phyloP scores from a whole-genome alignment of 2,888 invertebrate genomes.

The Stenichneumon culpator region DNA sequence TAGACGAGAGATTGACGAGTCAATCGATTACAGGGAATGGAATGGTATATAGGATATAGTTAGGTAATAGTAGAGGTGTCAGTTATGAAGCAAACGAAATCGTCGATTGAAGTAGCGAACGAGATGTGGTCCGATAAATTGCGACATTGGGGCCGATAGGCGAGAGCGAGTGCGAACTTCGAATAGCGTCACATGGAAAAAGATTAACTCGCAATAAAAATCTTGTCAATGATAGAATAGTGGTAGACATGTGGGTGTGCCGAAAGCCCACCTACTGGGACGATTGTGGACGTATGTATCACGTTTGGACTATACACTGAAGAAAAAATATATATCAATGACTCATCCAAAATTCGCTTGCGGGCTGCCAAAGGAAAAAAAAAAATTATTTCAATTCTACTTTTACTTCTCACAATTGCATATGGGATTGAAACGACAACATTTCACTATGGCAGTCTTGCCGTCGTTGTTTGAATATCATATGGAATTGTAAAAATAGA shows the following conservation, averaged over 20 bases:
- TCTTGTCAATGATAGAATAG: neutral
- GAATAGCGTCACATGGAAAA: slow-evolving; percentile 26
- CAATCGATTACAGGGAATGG: slow-evolving; percentile 60
- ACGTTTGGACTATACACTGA: neutral
- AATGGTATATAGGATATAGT: slow-evolving; percentile 40
- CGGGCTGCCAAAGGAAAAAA: no score
- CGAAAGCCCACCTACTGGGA: neutral
- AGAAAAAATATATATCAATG: no score
- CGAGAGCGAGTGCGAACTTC: slow-evolving; percentile 38
- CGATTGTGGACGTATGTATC: neutral
- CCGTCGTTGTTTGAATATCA: no score
- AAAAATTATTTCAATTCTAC: no score
- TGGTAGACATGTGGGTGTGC: neutral
- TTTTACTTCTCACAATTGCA: no score
- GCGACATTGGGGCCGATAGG: slow-evolving; percentile 46
- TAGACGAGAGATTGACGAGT: slow-evolving; percentile 64
- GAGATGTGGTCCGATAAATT: slow-evolving; percentile 44
- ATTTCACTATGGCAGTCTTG: no score
- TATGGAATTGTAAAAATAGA: no score
- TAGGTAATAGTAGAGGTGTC: neutral
- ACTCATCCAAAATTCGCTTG: no score
- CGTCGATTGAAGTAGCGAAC: slow-evolving; percentile 15
- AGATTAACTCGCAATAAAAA: slow-evolving; percentile 32
- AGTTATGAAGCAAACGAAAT: slow-evolving; percentile 9
- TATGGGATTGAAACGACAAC: no score